These are phyloP conservation scores for Mastacembelus armatus DNA, from an alignment of 2,797 vertebrate species.

Conservation along the genomic window DNA sequence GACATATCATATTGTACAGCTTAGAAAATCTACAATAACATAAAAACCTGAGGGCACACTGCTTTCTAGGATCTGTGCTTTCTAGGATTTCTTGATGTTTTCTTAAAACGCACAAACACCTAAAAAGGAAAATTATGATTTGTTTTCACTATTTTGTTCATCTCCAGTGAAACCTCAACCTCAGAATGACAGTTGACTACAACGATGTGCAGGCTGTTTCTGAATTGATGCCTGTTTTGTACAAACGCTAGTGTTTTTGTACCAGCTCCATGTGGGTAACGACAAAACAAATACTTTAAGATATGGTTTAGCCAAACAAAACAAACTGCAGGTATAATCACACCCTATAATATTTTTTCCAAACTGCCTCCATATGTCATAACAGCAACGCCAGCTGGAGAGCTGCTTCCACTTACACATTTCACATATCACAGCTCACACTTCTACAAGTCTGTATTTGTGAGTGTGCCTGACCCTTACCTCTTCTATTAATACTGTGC, in stretches of 20 bases:
- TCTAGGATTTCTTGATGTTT: too few relatives aligned
- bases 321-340: constrained; percentile 45
- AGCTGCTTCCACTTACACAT: constrained; percentile 38
- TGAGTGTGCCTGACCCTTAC: constrained; percentile 28
- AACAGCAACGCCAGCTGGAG: constrained; percentile 53
- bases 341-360: constrained; percentile 29
- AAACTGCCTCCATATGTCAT: constrained; percentile 51
- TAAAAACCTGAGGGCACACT: too few relatives aligned
- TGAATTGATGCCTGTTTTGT: not conserved
- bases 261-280: not conserved
- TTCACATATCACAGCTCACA: constrained; percentile 51
- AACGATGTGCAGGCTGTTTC: constrained; percentile 11
- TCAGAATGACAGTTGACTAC: constrained; percentile 11
- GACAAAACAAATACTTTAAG: constrained; percentile 12
- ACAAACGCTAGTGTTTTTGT: not conserved
- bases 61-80: too few relatives aligned
- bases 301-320: constrained; percentile 28
- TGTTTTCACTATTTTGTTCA: constrained; percentile 22
- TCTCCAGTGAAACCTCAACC: constrained; percentile 4
- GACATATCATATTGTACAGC: constrained; percentile 33
- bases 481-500: constrained; percentile 39
- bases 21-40: too few relatives aligned
- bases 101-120: too few relatives aligned
- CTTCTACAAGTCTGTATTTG: constrained; percentile 26
- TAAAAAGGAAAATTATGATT: not conserved